Percentiles rank a stretch among this genome's conserved stretches.
These are phyloP conservation scores for Hestina assimilis DNA, from an alignment of 1,140 invertebrate genomes.

Conservation along the genomic window DNA sequence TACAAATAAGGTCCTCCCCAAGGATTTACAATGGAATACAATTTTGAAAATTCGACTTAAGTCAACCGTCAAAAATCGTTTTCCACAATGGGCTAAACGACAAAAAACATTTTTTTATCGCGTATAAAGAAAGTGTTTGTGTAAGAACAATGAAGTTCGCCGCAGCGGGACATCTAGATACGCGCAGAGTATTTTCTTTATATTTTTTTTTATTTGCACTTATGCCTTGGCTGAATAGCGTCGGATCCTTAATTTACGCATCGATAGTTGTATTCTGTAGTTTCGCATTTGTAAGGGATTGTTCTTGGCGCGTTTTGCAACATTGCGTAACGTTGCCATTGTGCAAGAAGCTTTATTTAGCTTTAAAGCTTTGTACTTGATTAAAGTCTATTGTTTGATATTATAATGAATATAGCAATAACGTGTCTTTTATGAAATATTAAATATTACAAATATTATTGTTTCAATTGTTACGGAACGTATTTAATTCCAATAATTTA, in stretches of 20 bases:
- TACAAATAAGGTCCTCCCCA: slow-evolving; percentile 18
- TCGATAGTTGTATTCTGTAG: slow-evolving; percentile 66
- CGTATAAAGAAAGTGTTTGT: slow-evolving; percentile 72
- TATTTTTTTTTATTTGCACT: slow-evolving; percentile 64
- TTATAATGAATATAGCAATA: slow-evolving; percentile 12
- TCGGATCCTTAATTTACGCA: slow-evolving; percentile 74
- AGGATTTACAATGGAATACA: slow-evolving; percentile 26
- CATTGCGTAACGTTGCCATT: slow-evolving; percentile 56
- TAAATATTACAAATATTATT: not conserved
- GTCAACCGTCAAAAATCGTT: slow-evolving; percentile 62
- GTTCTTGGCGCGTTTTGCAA: slow-evolving; percentile 65
- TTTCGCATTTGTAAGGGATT: slow-evolving; percentile 63
- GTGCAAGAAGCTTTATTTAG: slow-evolving; percentile 37
- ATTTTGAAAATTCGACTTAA: slow-evolving; percentile 47
- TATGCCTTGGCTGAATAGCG: slow-evolving; percentile 60
- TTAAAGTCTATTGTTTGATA: slow-evolving; percentile 11
- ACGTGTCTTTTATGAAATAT: not conserved
- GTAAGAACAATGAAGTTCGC: slow-evolving; percentile 68
- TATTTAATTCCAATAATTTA: not conserved
- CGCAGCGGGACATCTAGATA: slow-evolving; percentile 73
- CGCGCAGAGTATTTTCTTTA: slow-evolving; percentile 62
- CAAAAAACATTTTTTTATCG: slow-evolving; percentile 54
- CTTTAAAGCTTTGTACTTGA: slow-evolving; percentile 12
- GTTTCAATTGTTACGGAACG: not conserved
- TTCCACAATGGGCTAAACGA: slow-evolving; percentile 42